Percentiles rank a stretch among this genome's conserved stretches.
phyloP scores from a whole-genome alignment of 2,797 vertebrate genomes.

The Falco columbarius region DNA sequence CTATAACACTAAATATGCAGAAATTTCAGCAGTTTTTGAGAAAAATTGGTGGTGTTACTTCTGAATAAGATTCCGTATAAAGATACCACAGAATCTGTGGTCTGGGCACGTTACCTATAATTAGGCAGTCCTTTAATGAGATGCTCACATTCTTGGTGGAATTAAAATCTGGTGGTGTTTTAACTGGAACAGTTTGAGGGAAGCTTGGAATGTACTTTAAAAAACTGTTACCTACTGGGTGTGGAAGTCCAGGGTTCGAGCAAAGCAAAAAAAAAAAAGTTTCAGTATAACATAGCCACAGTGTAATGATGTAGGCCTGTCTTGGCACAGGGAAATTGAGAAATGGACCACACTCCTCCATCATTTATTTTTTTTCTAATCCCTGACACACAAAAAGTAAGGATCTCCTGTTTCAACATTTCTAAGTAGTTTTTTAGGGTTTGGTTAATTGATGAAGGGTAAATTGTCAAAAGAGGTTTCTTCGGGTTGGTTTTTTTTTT shows the following conservation, averaged over 20 bases:
- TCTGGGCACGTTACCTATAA: conserved; percentile 59
- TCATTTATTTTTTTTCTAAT: not conserved
- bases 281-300: conserved; percentile 49
- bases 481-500: not conserved
- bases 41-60: not conserved
- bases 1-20: not conserved
- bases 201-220: conserved; percentile 61
- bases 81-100: conserved; percentile 9
- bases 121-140: conserved; percentile 61
- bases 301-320: conserved; percentile 39
- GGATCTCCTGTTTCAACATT: not conserved
- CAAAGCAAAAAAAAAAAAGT: not conserved
- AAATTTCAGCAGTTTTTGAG: not conserved
- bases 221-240: conserved; percentile 40
- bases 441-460: not conserved
- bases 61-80: not conserved
- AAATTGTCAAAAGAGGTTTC: not conserved
- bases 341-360: not conserved
- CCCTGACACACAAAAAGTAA: not conserved
- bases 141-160: conserved; percentile 44
- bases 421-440: not conserved
- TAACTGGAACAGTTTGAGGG: conserved; percentile 60
- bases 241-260: conserved; percentile 46
- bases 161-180: conserved; percentile 66
- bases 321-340: not conserved